These are phyloP conservation scores for Tachyglossus aculeatus DNA, from an alignment of 2,797 vertebrate species.

Conservation along the genomic window DNA sequence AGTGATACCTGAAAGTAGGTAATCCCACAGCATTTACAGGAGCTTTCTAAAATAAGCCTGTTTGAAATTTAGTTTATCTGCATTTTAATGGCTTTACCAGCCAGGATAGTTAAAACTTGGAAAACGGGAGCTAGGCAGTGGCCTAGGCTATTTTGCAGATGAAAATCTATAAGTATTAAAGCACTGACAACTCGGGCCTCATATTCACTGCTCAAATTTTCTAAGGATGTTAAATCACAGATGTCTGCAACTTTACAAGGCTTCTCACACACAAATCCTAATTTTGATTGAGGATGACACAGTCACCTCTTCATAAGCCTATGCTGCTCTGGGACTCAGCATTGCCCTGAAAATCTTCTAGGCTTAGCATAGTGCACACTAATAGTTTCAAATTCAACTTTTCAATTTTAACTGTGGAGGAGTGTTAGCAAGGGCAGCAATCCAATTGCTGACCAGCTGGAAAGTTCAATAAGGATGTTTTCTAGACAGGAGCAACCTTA, in stretches of 20 bases:
- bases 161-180: slow-evolving; percentile 19
- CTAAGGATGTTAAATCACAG: slow-evolving; percentile 9
- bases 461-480: slow-evolving; percentile 16
- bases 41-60: slow-evolving; percentile 61
- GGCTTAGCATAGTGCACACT: neutral
- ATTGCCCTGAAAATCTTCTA: neutral
- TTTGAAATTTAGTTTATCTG: slow-evolving; percentile 71
- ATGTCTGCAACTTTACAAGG: neutral
- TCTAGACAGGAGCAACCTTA: neutral
- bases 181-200: slow-evolving; percentile 11
- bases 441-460: neutral
- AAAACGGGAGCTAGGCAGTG: slow-evolving; percentile 36
- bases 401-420: neutral
- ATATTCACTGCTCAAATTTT: slow-evolving; percentile 2
- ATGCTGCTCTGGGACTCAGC: neutral
- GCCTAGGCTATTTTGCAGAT: slow-evolving; percentile 26
- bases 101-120: slow-evolving; percentile 54
- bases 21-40: slow-evolving; percentile 68
- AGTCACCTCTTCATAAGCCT: slow-evolving; percentile 10
- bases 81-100: slow-evolving; percentile 71
- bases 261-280: slow-evolving; percentile 20
- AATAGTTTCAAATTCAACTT: neutral
- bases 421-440: slow-evolving; percentile 13
- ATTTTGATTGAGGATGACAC: slow-evolving; percentile 19
- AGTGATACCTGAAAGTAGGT: slow-evolving; percentile 70